A percentile compares a stretch with the other conserved stretches of the same genome.
Evolutionary conservation across 1,140 invertebrate species (phyloP).

Genomic region (Nylanderia fulva): DNA sequence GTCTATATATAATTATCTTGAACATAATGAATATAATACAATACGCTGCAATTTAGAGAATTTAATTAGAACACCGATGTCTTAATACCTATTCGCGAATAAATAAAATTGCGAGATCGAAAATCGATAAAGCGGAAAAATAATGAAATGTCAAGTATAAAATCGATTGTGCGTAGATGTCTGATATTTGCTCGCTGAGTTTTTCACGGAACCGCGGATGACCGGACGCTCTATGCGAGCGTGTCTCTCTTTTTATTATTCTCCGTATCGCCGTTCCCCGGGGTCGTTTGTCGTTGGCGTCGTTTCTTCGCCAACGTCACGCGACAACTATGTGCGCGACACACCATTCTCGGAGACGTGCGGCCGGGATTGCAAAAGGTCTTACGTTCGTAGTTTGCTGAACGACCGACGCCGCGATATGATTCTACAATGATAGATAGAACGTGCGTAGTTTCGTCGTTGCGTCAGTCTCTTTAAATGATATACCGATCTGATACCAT

Average conservation of each 20-base stretch:
- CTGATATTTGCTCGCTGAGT: conserved; percentile 4
- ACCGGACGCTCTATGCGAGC: conserved; percentile 4
- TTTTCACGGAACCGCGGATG: conserved; percentile 60
- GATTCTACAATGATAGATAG: conserved; percentile 8
- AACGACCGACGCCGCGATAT: neutral
- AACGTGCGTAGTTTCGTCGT: conserved; percentile 22
- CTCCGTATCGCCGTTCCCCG: conserved; percentile 38
- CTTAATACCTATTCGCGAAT: neutral
- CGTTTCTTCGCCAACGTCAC: conserved; percentile 65
- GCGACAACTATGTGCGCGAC: conserved; percentile 69
- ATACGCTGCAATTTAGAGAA: neutral
- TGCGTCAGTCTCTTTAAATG: neutral
- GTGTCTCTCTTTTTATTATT: conserved; percentile 52
- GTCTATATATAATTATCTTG: neutral
- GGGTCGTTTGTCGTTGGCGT: conserved; percentile 39
- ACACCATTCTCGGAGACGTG: conserved; percentile 58
- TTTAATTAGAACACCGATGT: neutral
- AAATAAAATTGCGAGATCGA: neutral
- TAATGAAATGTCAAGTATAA: neutral
- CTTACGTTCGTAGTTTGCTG: conserved; percentile 53
- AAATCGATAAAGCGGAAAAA: too few relatives aligned
- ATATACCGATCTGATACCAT: neutral
- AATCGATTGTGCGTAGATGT: conserved; percentile 15
- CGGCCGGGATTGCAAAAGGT: conserved; percentile 66
- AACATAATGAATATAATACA: neutral